phyloP scores from a whole-genome alignment of 2,797 vertebrate genomes.

The Labeo calbasu region DNA sequence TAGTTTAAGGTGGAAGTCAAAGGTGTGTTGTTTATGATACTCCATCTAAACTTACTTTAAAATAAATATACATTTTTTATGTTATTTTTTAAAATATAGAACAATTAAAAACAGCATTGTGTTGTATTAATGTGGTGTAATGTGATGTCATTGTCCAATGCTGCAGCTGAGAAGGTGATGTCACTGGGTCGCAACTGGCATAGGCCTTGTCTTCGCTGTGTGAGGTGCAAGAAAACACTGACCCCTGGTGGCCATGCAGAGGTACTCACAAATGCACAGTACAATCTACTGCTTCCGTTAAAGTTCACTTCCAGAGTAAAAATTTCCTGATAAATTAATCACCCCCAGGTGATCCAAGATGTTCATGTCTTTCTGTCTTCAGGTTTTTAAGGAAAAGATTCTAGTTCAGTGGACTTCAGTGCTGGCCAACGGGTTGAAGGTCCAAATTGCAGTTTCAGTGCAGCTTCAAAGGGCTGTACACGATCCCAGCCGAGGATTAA shows the following conservation, averaged over 20 bases:
- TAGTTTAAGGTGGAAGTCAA: not conserved
- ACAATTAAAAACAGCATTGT: not conserved
- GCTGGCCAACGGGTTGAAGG: too few relatives aligned
- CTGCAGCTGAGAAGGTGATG: slow-evolving; percentile 85
- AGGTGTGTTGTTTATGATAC: not conserved
- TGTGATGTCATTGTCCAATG: slow-evolving; percentile 42
- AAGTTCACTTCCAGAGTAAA: not conserved
- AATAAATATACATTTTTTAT: not conserved
- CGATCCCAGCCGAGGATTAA: too few relatives aligned
- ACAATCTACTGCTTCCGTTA: not conserved
- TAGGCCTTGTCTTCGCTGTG: slow-evolving; percentile 78
- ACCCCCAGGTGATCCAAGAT: too few relatives aligned
- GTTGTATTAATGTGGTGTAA: not conserved
- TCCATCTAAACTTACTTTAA: not conserved
- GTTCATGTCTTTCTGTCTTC: too few relatives aligned
- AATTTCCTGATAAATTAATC: too few relatives aligned
- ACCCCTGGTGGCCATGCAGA: slow-evolving; percentile 78
- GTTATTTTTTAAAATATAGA: not conserved
- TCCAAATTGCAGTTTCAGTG: too few relatives aligned
- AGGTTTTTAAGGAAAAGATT: too few relatives aligned
- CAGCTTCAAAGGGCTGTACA: too few relatives aligned
- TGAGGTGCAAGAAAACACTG: slow-evolving; percentile 77
- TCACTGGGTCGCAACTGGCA: slow-evolving; percentile 88
- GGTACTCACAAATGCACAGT: slow-evolving; percentile 58
- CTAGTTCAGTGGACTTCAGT: too few relatives aligned